These are phyloP conservation scores for Sciurus vulgaris DNA, from an alignment of 2,797 vertebrate species.

Conservation along the genomic window DNA sequence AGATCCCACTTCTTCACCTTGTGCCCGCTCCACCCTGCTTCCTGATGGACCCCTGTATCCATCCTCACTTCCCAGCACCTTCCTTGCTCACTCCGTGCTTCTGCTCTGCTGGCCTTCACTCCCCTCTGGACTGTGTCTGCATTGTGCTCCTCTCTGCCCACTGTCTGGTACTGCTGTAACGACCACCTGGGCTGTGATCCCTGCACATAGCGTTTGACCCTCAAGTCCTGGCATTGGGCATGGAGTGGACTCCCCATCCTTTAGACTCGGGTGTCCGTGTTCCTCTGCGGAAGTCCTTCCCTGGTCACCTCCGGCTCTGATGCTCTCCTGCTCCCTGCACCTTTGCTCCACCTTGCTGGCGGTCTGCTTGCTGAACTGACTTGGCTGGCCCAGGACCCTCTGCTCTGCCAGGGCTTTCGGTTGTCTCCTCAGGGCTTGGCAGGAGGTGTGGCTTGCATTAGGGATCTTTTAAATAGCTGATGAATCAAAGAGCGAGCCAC, in stretches of 20 bases:
- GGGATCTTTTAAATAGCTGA: neutral
- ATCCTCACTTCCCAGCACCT: rapidly evolving
- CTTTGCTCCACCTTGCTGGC: neutral
- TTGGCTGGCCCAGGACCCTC: neutral
- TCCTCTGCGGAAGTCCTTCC: neutral
- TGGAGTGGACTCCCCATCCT: neutral
- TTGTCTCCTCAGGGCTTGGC: neutral
- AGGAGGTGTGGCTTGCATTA: neutral
- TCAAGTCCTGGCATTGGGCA: neutral
- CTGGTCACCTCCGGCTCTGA: neutral
- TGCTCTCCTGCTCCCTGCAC: rapidly evolving
- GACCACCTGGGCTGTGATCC: neutral
- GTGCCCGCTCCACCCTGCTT: rapidly evolving
- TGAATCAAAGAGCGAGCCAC: neutral
- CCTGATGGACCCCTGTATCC: rapidly evolving
- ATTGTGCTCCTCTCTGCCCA: neutral
- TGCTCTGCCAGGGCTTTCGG: neutral
- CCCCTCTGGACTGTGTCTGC: no score
- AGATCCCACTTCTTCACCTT: neutral
- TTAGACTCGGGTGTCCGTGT: neutral
- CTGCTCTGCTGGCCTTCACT: no score
- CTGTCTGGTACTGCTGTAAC: rapidly evolving
- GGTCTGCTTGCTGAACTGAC: neutral
- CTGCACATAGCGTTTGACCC: no score
- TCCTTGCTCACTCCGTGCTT: neutral